These are phyloP conservation scores for Colistium nudipinnis DNA, from an alignment of 2,113 vertebrate species.

Conservation along the genomic window DNA sequence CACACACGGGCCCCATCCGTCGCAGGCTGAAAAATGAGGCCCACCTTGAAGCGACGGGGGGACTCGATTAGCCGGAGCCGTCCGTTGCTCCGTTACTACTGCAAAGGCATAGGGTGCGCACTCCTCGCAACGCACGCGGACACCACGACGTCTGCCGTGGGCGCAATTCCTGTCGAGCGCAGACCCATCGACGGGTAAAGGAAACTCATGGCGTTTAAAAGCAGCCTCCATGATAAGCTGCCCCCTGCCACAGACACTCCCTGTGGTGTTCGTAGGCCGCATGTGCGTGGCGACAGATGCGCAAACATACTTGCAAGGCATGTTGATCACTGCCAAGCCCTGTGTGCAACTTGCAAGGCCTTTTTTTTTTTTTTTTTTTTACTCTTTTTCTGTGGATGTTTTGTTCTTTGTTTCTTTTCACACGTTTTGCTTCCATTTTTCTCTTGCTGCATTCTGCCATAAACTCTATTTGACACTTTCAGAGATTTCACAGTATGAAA, in stretches of 20 bases:
- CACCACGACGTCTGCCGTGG: background rate
- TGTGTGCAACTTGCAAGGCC: conserved; percentile 7
- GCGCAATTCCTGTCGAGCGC: conserved; percentile 32
- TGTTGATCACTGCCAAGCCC: conserved; percentile 55
- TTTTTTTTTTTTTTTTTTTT: conserved; percentile 11
- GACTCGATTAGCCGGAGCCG: conserved; percentile 66
- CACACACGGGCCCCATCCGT: conserved; percentile 51
- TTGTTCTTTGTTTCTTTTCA: conserved; percentile 8
- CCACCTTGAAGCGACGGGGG: conserved; percentile 76
- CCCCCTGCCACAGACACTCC: conserved; percentile 35
- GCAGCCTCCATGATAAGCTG: conserved; percentile 51
- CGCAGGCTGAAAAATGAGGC: conserved; percentile 66
- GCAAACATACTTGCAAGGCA: conserved; percentile 31
- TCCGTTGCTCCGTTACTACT: conserved; percentile 55
- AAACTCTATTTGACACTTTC: conserved; percentile 19
- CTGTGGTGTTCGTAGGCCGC: conserved; percentile 40
- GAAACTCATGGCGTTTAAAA: conserved; percentile 57
- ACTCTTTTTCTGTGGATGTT: no score
- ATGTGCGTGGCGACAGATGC: conserved; percentile 43
- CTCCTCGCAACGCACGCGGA: background rate
- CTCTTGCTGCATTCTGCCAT: conserved; percentile 23
- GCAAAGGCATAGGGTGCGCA: conserved; percentile 23
- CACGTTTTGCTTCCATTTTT: background rate
- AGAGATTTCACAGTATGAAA: conserved; percentile 34
- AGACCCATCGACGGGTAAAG: conserved; percentile 55